These are phyloP conservation scores for Eupithecia centaureata DNA, from an alignment of 2,888 invertebrate species.

Conservation along the genomic window DNA sequence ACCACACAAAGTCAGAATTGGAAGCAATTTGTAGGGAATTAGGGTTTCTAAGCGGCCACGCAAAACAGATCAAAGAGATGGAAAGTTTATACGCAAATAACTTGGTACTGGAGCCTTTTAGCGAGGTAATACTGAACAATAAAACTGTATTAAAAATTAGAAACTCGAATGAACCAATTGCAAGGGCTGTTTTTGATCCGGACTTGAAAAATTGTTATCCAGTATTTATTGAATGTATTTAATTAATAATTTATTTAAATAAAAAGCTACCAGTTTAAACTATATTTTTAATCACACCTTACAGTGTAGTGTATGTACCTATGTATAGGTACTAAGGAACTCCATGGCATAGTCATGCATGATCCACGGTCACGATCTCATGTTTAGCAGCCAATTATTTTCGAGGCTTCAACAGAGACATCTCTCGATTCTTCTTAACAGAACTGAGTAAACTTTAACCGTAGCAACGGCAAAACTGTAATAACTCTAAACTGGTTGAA, in stretches of 20 bases:
- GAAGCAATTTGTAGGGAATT: constrained; percentile 85
- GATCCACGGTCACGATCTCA: no score
- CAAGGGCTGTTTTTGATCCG: constrained; percentile 59
- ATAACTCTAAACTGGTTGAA: background rate
- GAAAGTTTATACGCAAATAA: constrained; percentile 52
- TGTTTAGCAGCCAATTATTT: background rate
- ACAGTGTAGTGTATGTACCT: no score
- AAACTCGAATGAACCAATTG: constrained; percentile 67
- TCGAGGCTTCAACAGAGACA: constrained; percentile 13
- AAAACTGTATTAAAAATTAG: constrained; percentile 69
- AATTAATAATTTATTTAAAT: constrained; percentile 8
- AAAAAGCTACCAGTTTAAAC: background rate
- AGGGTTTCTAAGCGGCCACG: constrained; percentile 84
- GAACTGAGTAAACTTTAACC: background rate
- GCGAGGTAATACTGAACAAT: constrained; percentile 69
- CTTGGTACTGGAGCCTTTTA: constrained; percentile 65
- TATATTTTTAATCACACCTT: background rate
- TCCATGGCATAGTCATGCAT: no score
- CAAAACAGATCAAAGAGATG: constrained; percentile 65
- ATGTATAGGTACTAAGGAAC: no score
- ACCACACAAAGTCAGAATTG: constrained; percentile 79
- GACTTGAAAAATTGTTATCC: constrained; percentile 67
- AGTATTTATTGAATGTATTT: constrained; percentile 79
- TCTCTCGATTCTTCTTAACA: constrained; percentile 13
- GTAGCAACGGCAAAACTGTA: background rate